Conservation (phyloP, 2,888 invertebrate species). For the Quadriops clusia region DNA sequence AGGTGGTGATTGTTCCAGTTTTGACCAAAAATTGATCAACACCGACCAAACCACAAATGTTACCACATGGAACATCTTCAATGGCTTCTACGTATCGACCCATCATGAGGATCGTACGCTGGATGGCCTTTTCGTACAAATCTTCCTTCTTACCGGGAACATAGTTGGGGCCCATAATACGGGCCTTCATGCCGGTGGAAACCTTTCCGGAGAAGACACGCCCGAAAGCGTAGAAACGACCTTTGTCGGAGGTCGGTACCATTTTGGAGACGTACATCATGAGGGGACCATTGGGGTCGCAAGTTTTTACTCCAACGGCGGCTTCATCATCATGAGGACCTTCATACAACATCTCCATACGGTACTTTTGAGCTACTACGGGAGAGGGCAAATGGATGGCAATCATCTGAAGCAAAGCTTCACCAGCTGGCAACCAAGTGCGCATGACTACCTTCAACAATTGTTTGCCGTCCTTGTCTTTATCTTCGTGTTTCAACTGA, state of each 20-base stretch:
- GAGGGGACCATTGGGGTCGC: constrained; percentile 92
- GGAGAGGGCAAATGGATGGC: constrained; percentile 99
- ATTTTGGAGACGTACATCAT: constrained; percentile 99
- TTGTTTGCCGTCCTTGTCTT: constrained; percentile 92
- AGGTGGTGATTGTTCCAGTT: constrained; percentile 98
- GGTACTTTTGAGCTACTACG: constrained; percentile 96
- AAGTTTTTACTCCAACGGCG: constrained; percentile 80
- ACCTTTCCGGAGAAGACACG: constrained; percentile 97
- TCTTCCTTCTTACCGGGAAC: constrained; percentile 98
- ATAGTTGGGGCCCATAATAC: constrained; percentile 99
- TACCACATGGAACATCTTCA: constrained; percentile 95
- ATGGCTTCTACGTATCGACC: constrained; percentile 99
- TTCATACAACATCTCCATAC: constrained; percentile 99
- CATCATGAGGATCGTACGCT: constrained; percentile 99
- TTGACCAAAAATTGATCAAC: constrained; percentile 99
- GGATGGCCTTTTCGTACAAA: constrained; percentile 96
- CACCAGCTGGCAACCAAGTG: constrained; percentile 98
- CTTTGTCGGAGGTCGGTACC: constrained; percentile 99
- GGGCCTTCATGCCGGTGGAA: constrained; percentile 81
- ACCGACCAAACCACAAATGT: constrained; percentile 99
- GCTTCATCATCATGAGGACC: constrained; percentile 59
- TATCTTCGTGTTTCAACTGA: constrained; percentile 85
- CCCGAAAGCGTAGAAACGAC: constrained; percentile 99
- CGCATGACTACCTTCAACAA: constrained; percentile 97
- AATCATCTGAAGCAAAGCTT: constrained; percentile 99